A percentile compares a stretch with the other conserved stretches of the same genome.
Conservation (phyloP, 2,113 vertebrate genomes). For the Bubo bubo region DNA sequence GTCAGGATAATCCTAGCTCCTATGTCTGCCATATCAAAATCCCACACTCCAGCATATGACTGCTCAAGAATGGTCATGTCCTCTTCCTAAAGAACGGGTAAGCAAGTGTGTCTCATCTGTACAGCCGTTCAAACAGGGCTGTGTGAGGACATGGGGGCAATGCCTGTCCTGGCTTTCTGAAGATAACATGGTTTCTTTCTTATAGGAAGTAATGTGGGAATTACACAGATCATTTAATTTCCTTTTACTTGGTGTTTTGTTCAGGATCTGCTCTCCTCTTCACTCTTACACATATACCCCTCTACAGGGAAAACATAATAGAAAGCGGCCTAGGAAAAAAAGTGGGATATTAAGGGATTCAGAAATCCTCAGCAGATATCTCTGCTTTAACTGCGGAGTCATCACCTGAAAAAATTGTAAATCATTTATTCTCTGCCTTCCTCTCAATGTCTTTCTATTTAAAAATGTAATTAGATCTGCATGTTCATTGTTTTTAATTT, state of each 20-base stretch:
- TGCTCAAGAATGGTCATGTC: background rate
- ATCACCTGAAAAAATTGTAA: conserved; percentile 13
- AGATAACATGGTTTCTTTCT: background rate
- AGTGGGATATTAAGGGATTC: background rate
- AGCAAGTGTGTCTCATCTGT: background rate
- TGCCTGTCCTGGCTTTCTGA: background rate
- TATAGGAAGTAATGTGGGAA: background rate
- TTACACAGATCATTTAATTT: conserved; percentile 15
- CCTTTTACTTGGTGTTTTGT: background rate
- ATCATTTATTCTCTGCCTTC: conserved; percentile 12
- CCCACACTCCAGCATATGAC: background rate
- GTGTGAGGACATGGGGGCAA: background rate
- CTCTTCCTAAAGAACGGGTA: background rate
- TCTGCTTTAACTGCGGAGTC: conserved; percentile 40
- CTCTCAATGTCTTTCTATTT: background rate
- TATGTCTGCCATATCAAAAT: background rate
- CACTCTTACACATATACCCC: background rate
- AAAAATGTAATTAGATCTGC: conserved; percentile 50
- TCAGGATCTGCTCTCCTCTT: background rate
- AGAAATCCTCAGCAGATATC: background rate
- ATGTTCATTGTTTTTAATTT: conserved; percentile 40
- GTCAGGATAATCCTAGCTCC: background rate
- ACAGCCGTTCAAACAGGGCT: background rate
- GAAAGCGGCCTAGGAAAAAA: background rate
- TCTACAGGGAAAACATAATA: background rate